Conservation (phyloP, 2,888 invertebrate genomes). For the Macaria liturata region DNA sequence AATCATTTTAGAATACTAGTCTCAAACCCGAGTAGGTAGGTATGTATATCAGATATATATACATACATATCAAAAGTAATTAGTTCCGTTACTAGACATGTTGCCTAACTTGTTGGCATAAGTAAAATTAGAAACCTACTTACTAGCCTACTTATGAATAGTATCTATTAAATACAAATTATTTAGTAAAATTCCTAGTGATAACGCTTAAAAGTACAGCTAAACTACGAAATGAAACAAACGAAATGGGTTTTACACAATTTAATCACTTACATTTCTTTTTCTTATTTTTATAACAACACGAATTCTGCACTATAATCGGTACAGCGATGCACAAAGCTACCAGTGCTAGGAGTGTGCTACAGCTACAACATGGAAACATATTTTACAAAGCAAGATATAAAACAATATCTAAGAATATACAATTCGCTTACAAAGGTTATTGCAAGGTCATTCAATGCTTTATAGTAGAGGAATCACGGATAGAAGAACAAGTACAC, state of each 20-base stretch:
- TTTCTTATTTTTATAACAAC: constrained; percentile 15
- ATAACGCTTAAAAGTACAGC: neutral
- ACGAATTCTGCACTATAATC: constrained; percentile 37
- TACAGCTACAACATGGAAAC: constrained; percentile 33
- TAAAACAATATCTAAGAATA: constrained; percentile 11
- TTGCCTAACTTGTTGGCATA: too few species aligned
- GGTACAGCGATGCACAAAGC: constrained; percentile 36
- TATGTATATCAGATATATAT: too few species aligned
- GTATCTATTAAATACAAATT: too few species aligned
- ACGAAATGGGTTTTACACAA: constrained; percentile 7
- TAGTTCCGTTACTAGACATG: too few species aligned
- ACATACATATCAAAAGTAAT: too few species aligned
- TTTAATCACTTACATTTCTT: constrained; percentile 18
- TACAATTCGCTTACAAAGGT: constrained; percentile 33
- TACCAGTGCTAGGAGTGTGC: constrained; percentile 29
- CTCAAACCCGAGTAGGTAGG: too few species aligned
- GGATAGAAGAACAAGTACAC: constrained; percentile 13
- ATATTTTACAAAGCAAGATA: constrained; percentile 28
- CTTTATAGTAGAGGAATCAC: neutral
- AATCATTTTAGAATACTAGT: too few species aligned
- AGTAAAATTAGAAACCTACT: too few species aligned
- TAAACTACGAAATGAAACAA: constrained; percentile 20
- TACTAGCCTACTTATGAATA: too few species aligned
- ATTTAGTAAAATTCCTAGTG: too few species aligned
- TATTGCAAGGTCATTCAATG: constrained; percentile 8